Base-by-base conservation (phyloP, 1,140 invertebrate species). In the Aethina tumida region DNA sequence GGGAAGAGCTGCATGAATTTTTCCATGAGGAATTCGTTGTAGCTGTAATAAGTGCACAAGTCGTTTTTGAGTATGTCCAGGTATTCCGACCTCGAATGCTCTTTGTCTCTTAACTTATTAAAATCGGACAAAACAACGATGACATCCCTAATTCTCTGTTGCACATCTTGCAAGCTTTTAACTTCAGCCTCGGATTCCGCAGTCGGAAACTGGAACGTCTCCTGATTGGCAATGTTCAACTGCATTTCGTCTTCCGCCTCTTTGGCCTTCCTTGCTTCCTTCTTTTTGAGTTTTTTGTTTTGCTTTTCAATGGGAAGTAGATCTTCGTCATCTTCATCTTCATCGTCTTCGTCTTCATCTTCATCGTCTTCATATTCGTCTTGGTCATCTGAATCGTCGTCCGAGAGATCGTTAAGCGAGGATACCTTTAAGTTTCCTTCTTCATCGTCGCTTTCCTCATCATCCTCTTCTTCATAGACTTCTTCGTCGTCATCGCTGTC, bases 1-100 rank as follows among this genome's bases (percentile, higher is more conserved):
- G 89, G 79, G 63, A 99, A 99, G 41, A 99, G 70, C 55, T 97
- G 77, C 76, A 98, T 88, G 4, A 99, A 66, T 61, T 84, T 84
- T 49, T 85, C 81, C 84, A 99, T 97, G 7, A 99, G 64, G 63
- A 89, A 99, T 41, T 85, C 77, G 69, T 99, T 99, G 55, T 99
- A 99, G 56, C 85, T 90, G 65, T 97, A 98, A 63, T 96, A 97
- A n/a, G 73, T 69, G 55, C 92, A 97, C 8, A 97, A 67, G 68
- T 99, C 94, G 46, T 75, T 75, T 30, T 71, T 69, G 13, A 98
- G 66, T 5, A 92, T 64, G 1, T 78, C 69, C 1, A 84, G 62
- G 57, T 98, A 98, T 41, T 97, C 92, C 29, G 71, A 67, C 28
- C 92, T 68, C 16, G 77, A 75, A 52, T 79, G 81, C 17, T 76